phyloP scores from a whole-genome alignment of 2,797 vertebrate species.

The Sebastes goodei region DNA sequence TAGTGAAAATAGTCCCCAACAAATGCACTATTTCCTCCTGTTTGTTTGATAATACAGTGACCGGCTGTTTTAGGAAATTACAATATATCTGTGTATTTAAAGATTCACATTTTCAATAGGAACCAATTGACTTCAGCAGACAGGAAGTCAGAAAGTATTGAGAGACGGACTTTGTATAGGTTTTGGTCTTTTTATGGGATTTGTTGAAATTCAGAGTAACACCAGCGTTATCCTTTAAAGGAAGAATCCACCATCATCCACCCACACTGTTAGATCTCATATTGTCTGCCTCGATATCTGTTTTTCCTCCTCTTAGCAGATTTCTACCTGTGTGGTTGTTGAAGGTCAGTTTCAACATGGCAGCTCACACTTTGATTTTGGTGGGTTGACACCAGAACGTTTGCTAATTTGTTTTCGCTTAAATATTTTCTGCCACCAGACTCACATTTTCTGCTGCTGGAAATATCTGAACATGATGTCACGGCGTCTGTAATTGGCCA shows the following conservation, averaged over 20 bases:
- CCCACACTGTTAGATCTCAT: background rate
- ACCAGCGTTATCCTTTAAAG: background rate
- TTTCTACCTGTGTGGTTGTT: background rate
- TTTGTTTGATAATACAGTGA: background rate
- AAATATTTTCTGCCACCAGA: background rate
- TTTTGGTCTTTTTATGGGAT: conserved; percentile 1
- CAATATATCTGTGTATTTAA: background rate
- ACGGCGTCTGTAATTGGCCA: background rate
- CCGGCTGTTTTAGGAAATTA: too few species aligned
- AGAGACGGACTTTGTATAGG: background rate
- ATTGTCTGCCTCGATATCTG: background rate
- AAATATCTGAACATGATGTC: background rate
- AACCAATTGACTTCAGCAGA: background rate
- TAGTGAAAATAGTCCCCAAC: background rate
- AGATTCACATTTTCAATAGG: background rate
- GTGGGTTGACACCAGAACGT: background rate
- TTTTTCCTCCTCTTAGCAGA: background rate
- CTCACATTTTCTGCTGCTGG: background rate
- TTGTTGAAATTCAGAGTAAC: background rate
- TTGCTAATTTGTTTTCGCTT: background rate
- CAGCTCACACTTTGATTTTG: background rate
- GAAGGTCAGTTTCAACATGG: background rate
- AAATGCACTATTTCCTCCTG: background rate
- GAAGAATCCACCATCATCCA: background rate
- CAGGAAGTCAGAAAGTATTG: background rate